phyloP scores from a whole-genome alignment of 2,113 vertebrate genomes.

The Saguinus imperator region DNA sequence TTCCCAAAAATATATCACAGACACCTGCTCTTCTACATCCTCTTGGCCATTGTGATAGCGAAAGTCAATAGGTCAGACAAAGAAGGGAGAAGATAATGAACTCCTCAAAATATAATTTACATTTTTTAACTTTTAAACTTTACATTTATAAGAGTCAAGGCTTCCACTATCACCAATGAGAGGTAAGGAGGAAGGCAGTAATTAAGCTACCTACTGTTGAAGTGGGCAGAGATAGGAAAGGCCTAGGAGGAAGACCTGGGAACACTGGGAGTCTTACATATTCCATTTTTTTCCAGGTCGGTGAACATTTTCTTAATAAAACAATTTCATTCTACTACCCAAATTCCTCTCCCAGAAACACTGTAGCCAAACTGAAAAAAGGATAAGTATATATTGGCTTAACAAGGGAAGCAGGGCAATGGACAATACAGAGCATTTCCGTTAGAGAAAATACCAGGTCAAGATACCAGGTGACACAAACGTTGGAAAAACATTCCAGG shows the following conservation, averaged over 20 bases:
- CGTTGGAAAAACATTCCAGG: not conserved
- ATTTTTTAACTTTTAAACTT: no score
- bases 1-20: not conserved
- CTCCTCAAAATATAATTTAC: no score
- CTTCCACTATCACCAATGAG: not conserved
- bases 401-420: not conserved
- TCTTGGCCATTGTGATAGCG: not conserved
- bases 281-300: not conserved
- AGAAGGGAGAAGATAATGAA: not conserved
- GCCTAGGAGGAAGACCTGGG: not conserved
- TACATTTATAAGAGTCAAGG: no score
- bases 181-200: not conserved
- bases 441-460: not conserved
- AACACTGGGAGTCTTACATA: not conserved
- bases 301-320: not conserved
- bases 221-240: not conserved
- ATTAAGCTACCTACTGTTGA: not conserved
- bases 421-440: not conserved
- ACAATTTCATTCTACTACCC: not conserved
- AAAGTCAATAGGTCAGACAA: not conserved
- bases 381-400: not conserved
- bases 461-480: not conserved
- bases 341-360: not conserved
- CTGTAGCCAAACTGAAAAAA: not conserved
- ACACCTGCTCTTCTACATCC: not conserved